Evolutionary conservation across 2,888 invertebrate genomes (phyloP).

Genomic region (Diarsia dahlii): DNA sequence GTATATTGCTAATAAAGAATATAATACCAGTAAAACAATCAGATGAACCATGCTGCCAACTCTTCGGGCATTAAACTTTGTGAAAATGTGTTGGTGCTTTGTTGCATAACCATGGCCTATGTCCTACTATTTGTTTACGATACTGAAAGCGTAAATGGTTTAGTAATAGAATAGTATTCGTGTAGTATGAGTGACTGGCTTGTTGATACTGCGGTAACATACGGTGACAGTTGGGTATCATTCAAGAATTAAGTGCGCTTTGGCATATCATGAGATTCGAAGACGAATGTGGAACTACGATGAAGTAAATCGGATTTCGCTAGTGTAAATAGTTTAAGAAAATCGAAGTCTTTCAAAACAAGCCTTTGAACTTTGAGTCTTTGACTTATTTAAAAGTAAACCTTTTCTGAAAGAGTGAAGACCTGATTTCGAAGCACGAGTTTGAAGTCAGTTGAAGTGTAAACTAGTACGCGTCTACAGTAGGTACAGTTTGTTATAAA

Average conservation of each 20-base stretch:
- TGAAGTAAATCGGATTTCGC: background rate
- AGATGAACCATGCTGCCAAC: slow-evolving; percentile 73
- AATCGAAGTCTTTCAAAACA: slow-evolving; percentile 17
- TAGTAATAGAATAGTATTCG: slow-evolving; percentile 31
- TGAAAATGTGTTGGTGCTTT: slow-evolving; percentile 42
- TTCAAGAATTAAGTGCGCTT: slow-evolving; percentile 32
- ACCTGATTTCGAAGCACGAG: slow-evolving; percentile 26
- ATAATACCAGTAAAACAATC: slow-evolving; percentile 72
- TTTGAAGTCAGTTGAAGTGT: slow-evolving; percentile 39
- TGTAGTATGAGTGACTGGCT: slow-evolving; percentile 9
- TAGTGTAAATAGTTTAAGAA: background rate
- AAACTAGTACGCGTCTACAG: slow-evolving; percentile 34
- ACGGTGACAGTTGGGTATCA: slow-evolving; percentile 40
- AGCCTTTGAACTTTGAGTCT: background rate
- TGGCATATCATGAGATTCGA: slow-evolving; percentile 23
- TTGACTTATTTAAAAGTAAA: slow-evolving; percentile 5
- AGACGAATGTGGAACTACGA: slow-evolving; percentile 4
- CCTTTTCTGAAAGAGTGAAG: slow-evolving; percentile 15
- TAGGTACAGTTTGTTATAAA: slow-evolving; percentile 55
- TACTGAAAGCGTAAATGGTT: slow-evolving; percentile 45
- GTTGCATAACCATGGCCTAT: slow-evolving; percentile 46
- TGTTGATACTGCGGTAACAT: slow-evolving; percentile 27
- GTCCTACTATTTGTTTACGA: slow-evolving; percentile 51
- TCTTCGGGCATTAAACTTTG: slow-evolving; percentile 73
- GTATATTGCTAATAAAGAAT: slow-evolving; percentile 68